These are phyloP conservation scores for Rhegmatorhina hoffmannsi DNA, from an alignment of 2,113 vertebrate genomes.

Conservation along the genomic window DNA sequence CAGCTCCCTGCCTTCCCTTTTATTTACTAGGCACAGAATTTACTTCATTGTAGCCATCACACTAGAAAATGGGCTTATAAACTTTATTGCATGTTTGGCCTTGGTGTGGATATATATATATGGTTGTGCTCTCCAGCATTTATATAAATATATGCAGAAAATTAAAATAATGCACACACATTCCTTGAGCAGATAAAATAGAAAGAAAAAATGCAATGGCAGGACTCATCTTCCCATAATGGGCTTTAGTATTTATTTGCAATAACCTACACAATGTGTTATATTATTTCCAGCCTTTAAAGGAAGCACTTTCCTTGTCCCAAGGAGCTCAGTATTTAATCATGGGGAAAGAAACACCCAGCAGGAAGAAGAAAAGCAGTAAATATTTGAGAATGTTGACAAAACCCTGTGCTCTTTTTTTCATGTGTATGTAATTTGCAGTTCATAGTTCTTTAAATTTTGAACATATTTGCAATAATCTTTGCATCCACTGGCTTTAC, in stretches of 20 bases:
- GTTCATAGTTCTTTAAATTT: not conserved
- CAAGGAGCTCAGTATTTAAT: not conserved
- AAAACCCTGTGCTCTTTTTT: not conserved
- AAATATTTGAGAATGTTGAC: not conserved
- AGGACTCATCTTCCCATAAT: not conserved
- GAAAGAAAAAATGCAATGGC: not conserved
- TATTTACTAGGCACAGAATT: not conserved
- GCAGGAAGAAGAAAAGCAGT: not conserved
- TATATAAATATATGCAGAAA: not conserved
- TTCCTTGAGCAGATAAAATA: not conserved
- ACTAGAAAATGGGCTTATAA: not conserved
- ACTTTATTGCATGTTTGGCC: not conserved
- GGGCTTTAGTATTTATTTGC: conserved; percentile 14
- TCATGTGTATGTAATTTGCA: not conserved
- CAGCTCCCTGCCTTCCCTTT: not conserved
- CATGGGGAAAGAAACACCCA: not conserved
- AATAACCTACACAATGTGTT: not conserved
- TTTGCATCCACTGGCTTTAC: not conserved
- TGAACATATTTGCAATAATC: not conserved
- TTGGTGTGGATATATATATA: not conserved
- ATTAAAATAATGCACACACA: not conserved
- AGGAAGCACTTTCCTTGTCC: not conserved
- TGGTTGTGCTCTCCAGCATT: not conserved
- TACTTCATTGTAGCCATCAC: not conserved
- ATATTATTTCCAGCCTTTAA: not conserved